A percentile compares a stretch with the other conserved stretches of the same genome.
Conservation (phyloP, 64 coral and sea anemone species). For the Orbicella faveolata region DNA sequence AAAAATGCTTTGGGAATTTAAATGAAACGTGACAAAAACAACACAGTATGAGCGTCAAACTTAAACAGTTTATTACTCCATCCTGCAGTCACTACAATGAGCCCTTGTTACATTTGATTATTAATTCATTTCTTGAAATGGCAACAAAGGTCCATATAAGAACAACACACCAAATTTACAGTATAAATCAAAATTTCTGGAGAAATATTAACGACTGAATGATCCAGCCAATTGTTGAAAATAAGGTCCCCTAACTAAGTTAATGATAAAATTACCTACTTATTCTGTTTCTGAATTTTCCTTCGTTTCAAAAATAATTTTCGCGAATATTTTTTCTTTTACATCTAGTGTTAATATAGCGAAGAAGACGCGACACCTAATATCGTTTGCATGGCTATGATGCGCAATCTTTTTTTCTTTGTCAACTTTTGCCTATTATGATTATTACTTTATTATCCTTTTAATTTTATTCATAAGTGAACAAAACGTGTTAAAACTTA, state of each 20-base stretch:
- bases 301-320: neutral
- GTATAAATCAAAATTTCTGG: neutral
- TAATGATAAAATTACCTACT: neutral
- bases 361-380: neutral
- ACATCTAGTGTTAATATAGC: neutral
- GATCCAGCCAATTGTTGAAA: neutral
- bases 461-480: neutral
- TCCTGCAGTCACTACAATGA: neutral
- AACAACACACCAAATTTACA: neutral
- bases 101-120: neutral
- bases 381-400: neutral
- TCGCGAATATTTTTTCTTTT: neutral
- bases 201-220: neutral
- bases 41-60: neutral
- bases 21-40: neutral
- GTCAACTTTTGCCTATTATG: neutral
- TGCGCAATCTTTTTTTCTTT: neutral
- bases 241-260: conserved; percentile 5
- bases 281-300: neutral
- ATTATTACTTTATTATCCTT: neutral
- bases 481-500: neutral
- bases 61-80: neutral
- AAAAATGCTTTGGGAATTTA: conserved; percentile 46
- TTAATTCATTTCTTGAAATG: neutral
- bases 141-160: neutral